Percentiles rank a stretch among this genome's conserved stretches.
phyloP scores from a whole-genome alignment of 2,797 vertebrate genomes.

The Crenichthys baileyi region DNA sequence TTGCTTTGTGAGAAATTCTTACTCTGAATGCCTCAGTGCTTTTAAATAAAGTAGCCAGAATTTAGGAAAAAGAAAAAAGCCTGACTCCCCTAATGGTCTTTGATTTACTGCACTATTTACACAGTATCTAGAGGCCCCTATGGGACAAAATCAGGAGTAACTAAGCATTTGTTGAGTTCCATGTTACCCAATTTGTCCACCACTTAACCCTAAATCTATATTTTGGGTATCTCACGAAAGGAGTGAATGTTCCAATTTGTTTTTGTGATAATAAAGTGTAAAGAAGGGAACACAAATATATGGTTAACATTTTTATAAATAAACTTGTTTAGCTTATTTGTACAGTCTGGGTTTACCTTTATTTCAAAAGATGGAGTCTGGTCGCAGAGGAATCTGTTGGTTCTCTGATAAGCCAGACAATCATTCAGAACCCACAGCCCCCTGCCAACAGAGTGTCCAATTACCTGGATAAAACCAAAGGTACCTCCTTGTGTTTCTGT shows the following conservation, averaged over 20 bases:
- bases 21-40: constrained; percentile 29
- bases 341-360: background rate
- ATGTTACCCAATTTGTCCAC: background rate
- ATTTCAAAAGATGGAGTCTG: constrained; percentile 5
- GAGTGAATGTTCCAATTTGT: background rate
- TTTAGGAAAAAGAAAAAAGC: constrained; percentile 12
- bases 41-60: constrained; percentile 34
- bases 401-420: constrained; percentile 43
- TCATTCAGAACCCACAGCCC: constrained; percentile 47
- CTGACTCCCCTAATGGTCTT: background rate
- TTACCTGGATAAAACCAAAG: constrained; percentile 42
- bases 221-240: background rate
- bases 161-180: background rate
- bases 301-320: no score
- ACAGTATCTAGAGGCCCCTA: background rate
- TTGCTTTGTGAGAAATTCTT: constrained; percentile 23
- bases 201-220: background rate
- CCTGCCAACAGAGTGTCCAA: constrained; percentile 38
- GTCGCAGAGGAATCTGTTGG: constrained; percentile 28
- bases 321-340: background rate
- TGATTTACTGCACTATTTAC: constrained; percentile 23
- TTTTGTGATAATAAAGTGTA: no score
- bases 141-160: background rate
- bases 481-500: constrained; percentile 26
- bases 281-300: no score